Base-by-base conservation (phyloP, 2,113 vertebrate genomes). In the Meles meles region DNA sequence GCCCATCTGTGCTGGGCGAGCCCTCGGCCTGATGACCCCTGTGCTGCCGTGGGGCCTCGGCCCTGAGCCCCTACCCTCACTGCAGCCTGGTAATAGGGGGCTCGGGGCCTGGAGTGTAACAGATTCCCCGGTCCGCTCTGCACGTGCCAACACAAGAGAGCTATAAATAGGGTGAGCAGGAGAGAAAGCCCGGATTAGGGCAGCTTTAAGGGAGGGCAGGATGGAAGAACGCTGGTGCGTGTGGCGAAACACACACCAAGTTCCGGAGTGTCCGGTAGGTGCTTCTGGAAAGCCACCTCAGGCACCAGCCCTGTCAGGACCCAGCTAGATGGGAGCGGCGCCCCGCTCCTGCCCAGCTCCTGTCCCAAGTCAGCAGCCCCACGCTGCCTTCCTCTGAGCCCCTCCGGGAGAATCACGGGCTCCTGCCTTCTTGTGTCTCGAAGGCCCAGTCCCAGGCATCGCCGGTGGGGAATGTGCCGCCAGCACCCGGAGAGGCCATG, bases 121-220 rank as follows among this genome's bases (percentile, higher is more conserved):
- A 95, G 97, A 84, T 57, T 94, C 94, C 89, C 59, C 3, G 27
- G 92, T 44, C 42, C 37, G 81, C 57, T 82, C 69, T 10, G 44
- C 95, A 85, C 12, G 71, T 95, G 98, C 97, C 93, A 87, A 87
- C 92, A 69, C 8, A 49, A 63, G 71, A 84, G 84, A 69, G 61
- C 96, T 98, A 91, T 95, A 90, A 96, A 94, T 85, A 96, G 95
- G 84, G 59, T 49, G 47, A 71, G 95, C n/a, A n/a, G 85, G 81
- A 96, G 57, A 96, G 94, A 96, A 83, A 94, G 95, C 79, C 71
- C 59, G 90, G 90, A 93, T 90, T 74, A 94, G 88, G 80, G 15
- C 14, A 59, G 94, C 67, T 91, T 65, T 42, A 23, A 93, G 94
- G 67, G 90, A 88, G 85, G 47, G 94, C 65, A 74, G 89, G 76